Evolutionary conservation across 2,797 vertebrate genomes (phyloP), one percentile per base, ranked within the genome.

Genomic region (Enteromius treurensis): DNA sequence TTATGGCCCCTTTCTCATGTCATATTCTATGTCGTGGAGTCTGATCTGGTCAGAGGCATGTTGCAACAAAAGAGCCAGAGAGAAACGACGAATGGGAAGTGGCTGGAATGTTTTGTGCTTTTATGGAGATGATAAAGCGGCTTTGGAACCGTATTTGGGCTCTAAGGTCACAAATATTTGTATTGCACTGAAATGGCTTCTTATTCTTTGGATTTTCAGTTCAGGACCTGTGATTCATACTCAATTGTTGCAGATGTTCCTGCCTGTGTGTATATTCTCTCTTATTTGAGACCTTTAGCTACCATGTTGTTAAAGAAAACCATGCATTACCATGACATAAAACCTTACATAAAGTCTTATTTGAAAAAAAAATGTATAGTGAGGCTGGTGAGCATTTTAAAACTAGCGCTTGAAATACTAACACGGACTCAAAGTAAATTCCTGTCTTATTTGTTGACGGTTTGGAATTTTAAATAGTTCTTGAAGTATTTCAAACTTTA

Each of bases 61-160:
- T 64, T 68, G 60, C 84, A 81, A 64, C 51, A 58, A 75, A 75
- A 42, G 76, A 84, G 51, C 73, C 32, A 89, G 62, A 83, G 58
- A 53, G 64, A 70, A 81, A 51, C n/a, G 17, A 85, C 34, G 40
- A 70, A 85, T 29, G 68, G 42, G 62, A 42, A 65, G 13, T 34
- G 64, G 37, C 26, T 74, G 42, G 29, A 58, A 74, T 42, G 17
- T 26, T 49, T 51, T 74, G 11, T 26, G 62, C 32, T 71, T 85
- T 45, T 68, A 74, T 74, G 49, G 49, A 68, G 58, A 79, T 81
- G 29, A 60, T 84, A 71, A 62, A 62, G 77, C 11, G 23, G 53
- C 64, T 70, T 29, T 34, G 10, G 40, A 55, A 49, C 14, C 53
- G 11, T 78, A 60, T 40, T 65, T 49, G 17, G 29, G 42, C 5